Base-by-base conservation (phyloP, 2,888 invertebrate genomes). In the Oxycera nigricornis region DNA sequence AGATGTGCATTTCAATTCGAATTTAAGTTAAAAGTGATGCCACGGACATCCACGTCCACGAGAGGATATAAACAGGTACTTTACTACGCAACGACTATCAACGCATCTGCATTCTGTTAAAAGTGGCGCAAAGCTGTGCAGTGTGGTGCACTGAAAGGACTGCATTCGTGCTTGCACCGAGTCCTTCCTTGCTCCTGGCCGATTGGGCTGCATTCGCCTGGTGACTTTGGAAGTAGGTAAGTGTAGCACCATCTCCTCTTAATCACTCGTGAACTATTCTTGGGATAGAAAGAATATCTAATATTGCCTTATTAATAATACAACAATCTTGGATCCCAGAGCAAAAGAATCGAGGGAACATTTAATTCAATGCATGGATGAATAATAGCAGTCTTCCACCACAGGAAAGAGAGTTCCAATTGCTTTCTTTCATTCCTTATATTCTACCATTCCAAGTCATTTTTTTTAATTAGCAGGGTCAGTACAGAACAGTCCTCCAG, bases 121-220 rank as follows among this genome's bases (percentile, higher is more conserved):
- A 65, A n/a, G 65, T 22, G 61, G 28, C 24, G 28, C 62, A 55
- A 62, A 20, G 62, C 28, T 11, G 11, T 11, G 30, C 17, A 31
- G 41, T 24, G 24, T 41, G 55, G 70, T 55, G 70, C 70, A 70
- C 31, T 35, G 26, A 22, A 70, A 70, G 70, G 52, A 55, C 70
- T 30, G 70, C 70, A 55, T 70, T n/a, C 26, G 9, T 55, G 35
- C 55, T 30, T 52, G 70, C 24, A 70, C 55, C 70, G 35, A 55
- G 55, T 70, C 52, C 65, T 35, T 26, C 22, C 22, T 65, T 22
- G 6, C 65, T 24, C 17, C 24, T 55, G 17, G 24, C 31, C 35
- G 39, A 39, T 31, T 70, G 52, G 31, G 9, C 11, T 70, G 31
- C 3, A 30, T 52, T 22, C 20, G 50, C 28, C 68, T 50, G 30